Evolutionary conservation across 2,113 vertebrate genomes (phyloP), one percentile per base, ranked within the genome.

Genomic region (Guaruba guarouba): DNA sequence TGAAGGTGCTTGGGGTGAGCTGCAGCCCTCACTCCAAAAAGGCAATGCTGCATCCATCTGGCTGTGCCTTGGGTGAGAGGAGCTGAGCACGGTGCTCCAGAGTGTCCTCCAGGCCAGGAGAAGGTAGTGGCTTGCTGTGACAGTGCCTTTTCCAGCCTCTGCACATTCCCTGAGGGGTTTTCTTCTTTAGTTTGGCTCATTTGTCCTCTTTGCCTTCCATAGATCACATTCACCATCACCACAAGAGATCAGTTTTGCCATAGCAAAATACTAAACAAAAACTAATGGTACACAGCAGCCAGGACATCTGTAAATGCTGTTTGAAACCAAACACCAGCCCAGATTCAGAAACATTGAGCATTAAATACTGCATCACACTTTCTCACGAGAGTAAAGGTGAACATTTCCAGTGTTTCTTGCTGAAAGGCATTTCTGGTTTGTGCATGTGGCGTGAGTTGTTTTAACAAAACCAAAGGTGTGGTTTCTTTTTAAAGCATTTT

Each of bases 321-420:
- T 62, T 92, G 88, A 87, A 93, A 70, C 73, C 69, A 70, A 91
- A 59, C 80, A 52, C 77, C 69, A 75, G 49, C 70, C 78, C 88
- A 63, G 46, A 48, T 27, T 62, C 59, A 91, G 82, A 87, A 73
- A 48, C 48, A 24, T 14, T 66, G 57, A 82, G 43, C 14, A 1
- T 83, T 89, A 24, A 35, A 7, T 63, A 19, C 33, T 43, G 8
- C 76, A 63, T 62, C 91, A 51, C 79, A 35, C 61, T 88, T 89
- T 78, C 52, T 85, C 93, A 85, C 2, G 93, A 97, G 95, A 96
- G 76, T 96, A 95, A 91, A 95, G 87, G 90, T 96, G 94, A 96
- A 95, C 90, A 94, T 96, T 35, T 67, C 54, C 14, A 39, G 57
- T 92, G 71, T 93, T 85, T 92, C 82, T 91, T 78, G 78, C 83